Evolutionary conservation across 2,888 invertebrate genomes (phyloP), one percentile per base, ranked within the genome.

Genomic region (Drosophila subsilvestris): DNA sequence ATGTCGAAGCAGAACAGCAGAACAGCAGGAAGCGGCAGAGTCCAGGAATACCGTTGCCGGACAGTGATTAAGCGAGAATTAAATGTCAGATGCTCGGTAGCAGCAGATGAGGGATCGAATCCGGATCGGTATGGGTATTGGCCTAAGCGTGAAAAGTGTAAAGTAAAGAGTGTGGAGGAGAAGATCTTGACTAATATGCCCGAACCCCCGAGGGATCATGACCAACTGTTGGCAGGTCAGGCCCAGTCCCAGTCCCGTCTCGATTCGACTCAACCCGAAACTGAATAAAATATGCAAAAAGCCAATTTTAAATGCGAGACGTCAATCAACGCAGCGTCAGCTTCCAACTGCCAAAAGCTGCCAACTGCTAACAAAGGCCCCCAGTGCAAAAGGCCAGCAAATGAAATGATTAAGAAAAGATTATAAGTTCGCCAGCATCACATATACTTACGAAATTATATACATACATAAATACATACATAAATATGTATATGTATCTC

Each of bases 41-140:
- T 10, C 50, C 76, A 56, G 66, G 59, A 79, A 78, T 80, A 76
- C 80, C 78, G 74, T 85, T 75, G 59, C 61, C 17, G 82, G 85
- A 86, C 86, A 86, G 75, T 89, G 86, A 86, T 86, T 86, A 86
- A 86, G 86, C 83, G 88, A 73, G 84, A 89, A 86, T 86, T 86
- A 86, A 89, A 85, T 79, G 75, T 71, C 74, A 76, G 76, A 56
- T 75, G 51, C 51, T 50, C 51, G 73, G 57, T 55, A 71, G 65
- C 74, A 55, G 50, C 66, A 66, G 66, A 66, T 69, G 66, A 66
- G 66, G 66, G 69, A 66, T 66, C 56, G 43, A 48, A 67, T 53
- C 51, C 20, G 29, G 32, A 29, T 32, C 50, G 32, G 18, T 6
- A 22, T 68, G 27, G 6, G 29, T 18, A 45, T 54, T 45, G 37